Percentiles rank a stretch among this genome's conserved stretches.
Conservation (phyloP, 2,888 invertebrate species). For the Mimumesa dahlbomi region DNA sequence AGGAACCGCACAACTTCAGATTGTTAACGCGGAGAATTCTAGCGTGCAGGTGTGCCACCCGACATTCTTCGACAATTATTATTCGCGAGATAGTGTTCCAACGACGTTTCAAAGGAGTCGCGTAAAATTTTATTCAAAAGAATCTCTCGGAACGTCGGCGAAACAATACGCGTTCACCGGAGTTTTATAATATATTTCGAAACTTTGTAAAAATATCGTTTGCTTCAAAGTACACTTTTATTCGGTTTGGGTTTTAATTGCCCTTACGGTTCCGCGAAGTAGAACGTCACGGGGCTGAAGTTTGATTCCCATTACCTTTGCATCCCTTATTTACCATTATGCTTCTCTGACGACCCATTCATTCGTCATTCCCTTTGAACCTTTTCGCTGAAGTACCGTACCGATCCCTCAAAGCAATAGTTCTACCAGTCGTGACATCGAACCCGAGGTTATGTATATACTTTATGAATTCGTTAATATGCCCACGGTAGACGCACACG, state of each 20-base stretch:
- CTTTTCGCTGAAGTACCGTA: slow-evolving; percentile 6
- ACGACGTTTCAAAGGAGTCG: background rate
- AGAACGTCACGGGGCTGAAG: background rate
- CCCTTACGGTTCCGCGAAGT: background rate
- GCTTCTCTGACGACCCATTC: slow-evolving; percentile 9
- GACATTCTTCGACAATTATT: background rate
- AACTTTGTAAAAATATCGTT: too few relatives aligned
- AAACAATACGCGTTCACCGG: too few relatives aligned
- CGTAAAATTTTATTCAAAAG: too few relatives aligned
- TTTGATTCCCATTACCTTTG: slow-evolving; percentile 26
- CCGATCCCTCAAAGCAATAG: slow-evolving; percentile 35
- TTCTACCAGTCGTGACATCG: slow-evolving; percentile 6
- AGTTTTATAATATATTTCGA: too few relatives aligned
- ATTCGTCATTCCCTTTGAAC: slow-evolving; percentile 35
- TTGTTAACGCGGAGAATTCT: slow-evolving; percentile 3
- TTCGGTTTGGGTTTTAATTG: slow-evolving; percentile 33
- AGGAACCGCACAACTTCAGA: slow-evolving; percentile 31
- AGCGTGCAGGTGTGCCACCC: slow-evolving; percentile 27
- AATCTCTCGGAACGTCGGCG: too few relatives aligned
- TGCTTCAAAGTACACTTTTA: too few relatives aligned
- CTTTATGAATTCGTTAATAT: slow-evolving; percentile 9
- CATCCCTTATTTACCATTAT: slow-evolving; percentile 31
- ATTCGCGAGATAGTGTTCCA: background rate
- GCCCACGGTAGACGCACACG: background rate
- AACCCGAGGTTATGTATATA: background rate